phyloP scores from a whole-genome alignment of 2,113 vertebrate species.

The Paralichthys olivaceus region DNA sequence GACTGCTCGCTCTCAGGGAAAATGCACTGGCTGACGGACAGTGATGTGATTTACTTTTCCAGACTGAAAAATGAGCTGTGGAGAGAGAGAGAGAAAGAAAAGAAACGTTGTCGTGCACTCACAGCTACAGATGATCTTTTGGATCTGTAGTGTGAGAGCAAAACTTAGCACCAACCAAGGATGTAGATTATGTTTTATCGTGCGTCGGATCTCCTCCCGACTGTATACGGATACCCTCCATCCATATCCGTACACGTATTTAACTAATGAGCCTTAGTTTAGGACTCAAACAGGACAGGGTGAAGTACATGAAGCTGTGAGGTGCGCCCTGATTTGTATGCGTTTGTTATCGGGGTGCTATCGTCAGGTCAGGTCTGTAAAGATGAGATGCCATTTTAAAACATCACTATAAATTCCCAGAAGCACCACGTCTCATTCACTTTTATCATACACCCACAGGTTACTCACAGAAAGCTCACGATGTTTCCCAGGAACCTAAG shows the following conservation, averaged over 20 bases:
- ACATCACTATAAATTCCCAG: background rate
- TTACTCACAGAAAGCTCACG: background rate
- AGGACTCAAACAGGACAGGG: no score
- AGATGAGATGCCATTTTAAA: background rate
- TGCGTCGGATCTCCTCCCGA: no score
- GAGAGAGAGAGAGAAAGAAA: no score
- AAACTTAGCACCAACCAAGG: no score
- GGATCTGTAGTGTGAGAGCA: no score
- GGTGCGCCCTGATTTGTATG: no score
- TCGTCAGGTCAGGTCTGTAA: background rate
- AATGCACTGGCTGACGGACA: constrained; percentile 32
- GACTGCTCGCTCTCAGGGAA: constrained; percentile 33
- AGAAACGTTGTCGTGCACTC: no score
- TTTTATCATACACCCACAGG: background rate
- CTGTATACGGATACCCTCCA: no score
- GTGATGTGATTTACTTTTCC: constrained; percentile 46
- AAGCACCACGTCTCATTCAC: background rate
- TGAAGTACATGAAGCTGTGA: no score
- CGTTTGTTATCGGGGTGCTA: background rate
- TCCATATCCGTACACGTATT: no score
- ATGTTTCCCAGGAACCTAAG: background rate
- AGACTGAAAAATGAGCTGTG: constrained; percentile 14
- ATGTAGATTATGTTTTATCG: no score
- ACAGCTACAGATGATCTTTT: background rate
- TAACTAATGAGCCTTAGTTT: no score